Conservation (phyloP, 1,140 invertebrate genomes). For the Euschistus heros region DNA sequence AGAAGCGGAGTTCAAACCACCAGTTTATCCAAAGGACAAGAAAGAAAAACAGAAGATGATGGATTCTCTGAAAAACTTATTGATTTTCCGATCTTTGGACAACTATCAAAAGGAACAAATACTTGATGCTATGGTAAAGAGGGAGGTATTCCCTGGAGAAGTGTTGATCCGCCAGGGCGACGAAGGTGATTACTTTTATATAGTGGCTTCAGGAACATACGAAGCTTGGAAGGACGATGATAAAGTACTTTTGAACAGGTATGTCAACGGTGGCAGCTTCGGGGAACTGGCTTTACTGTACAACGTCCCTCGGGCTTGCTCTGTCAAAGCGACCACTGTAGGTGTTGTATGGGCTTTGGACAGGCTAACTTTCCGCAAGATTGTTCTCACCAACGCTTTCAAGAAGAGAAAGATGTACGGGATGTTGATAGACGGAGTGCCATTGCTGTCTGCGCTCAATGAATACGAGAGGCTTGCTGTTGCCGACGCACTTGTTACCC, state of each 20-base stretch:
- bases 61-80: not conserved
- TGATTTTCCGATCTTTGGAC: slow-evolving; percentile 1
- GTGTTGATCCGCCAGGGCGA: slow-evolving; percentile 13
- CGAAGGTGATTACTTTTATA: slow-evolving; percentile 17
- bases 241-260: slow-evolving; percentile 40
- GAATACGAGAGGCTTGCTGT: slow-evolving; percentile 88
- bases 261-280: slow-evolving; percentile 83
- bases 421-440: slow-evolving; percentile 79
- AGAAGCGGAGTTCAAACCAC: not conserved
- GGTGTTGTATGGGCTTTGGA: slow-evolving; percentile 95
- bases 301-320: slow-evolving; percentile 92
- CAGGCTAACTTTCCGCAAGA: slow-evolving; percentile 85
- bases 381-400: slow-evolving; percentile 89
- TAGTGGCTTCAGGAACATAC: slow-evolving; percentile 9
- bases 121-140: slow-evolving; percentile 14
- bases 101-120: slow-evolving; percentile 2
- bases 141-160: slow-evolving; percentile 6
- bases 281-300: slow-evolving; percentile 94
- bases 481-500: slow-evolving; percentile 80
- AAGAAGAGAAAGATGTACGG: slow-evolving; percentile 95
- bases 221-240: slow-evolving; percentile 2
- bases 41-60: slow-evolving; percentile 5
- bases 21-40: slow-evolving; percentile 3
- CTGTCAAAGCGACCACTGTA: slow-evolving; percentile 62
- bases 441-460: slow-evolving; percentile 47